Evolutionary conservation across 2,888 invertebrate genomes (phyloP), one percentile per base, ranked within the genome.

Genomic region (Endotricha flammealis): DNA sequence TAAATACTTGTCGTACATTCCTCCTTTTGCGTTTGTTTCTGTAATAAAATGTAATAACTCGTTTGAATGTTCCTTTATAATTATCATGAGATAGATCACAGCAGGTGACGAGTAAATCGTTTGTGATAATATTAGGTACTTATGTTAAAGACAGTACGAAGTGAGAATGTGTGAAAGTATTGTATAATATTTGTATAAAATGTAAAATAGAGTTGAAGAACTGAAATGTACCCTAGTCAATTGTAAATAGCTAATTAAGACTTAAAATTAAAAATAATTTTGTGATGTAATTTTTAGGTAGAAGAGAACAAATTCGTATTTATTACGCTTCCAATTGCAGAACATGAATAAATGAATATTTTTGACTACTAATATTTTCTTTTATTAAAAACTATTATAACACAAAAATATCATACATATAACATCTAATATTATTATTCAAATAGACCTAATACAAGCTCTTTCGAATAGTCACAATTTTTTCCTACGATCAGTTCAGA

Each of bases 211-310:
- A 68, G 77, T 79, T 59, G 78, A 79, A 80, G 86, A 85, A 86
- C 86, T 86, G 86, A 86, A 83, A 69, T 81, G 77, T 83, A 83
- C 80, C 79, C 86, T 86, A 86, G 86, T 86, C 86, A 86, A 86
- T 86, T 86, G 83, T 85, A 86, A 72, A 86, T 86, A 85, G 48
- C 48, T 70, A 63, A 62, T 48, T 53, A 53, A 68, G 66, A 60
- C 68, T 64, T 66, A 53, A 60, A 60, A 52, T 46, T 76, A 79
- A 78, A 73, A 74, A 77, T 78, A 76, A 80, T 76, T 66, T 79
- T 86, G 86, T 86, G 86, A 86, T 86, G 81, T 86, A 79, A 75
- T 70, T 68, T 73, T 78, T 82, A 85, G 75, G 60, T 85, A 83
- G 81, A 72, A 66, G 73, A 74, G 63, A 75, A 80, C 67, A 64